These are phyloP conservation scores for Nephrotoma guestfalica DNA, from an alignment of 2,888 invertebrate genomes.

Conservation along the genomic window DNA sequence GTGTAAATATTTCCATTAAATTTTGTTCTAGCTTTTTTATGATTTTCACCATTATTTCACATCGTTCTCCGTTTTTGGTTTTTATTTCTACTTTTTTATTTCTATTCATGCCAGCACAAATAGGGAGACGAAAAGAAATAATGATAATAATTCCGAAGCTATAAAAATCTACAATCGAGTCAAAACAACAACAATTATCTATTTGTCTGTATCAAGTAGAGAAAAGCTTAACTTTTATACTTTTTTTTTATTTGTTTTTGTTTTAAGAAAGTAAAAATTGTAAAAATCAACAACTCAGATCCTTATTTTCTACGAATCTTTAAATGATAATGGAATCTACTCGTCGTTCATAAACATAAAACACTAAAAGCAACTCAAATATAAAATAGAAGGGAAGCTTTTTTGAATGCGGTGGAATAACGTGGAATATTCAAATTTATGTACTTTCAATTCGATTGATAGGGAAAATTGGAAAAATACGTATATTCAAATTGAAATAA, in stretches of 20 bases:
- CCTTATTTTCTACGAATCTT: not conserved
- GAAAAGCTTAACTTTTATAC: not conserved
- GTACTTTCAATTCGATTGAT: not conserved
- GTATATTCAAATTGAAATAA: not conserved
- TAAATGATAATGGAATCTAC: not conserved
- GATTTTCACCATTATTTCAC: not conserved
- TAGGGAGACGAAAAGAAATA: not conserved
- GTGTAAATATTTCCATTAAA: not conserved
- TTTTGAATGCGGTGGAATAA: not conserved
- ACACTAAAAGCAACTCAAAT: not conserved
- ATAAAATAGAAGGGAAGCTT: not conserved
- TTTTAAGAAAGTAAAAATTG: not conserved
- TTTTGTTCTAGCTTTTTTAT: not conserved
- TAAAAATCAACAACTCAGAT: not conserved
- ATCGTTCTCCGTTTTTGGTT: not conserved
- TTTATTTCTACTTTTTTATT: not conserved
- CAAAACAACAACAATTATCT: not conserved
- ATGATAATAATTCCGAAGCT: not conserved
- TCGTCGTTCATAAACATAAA: not conserved
- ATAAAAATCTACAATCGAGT: not conserved
- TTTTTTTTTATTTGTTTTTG: not conserved
- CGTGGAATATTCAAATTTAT: not conserved
- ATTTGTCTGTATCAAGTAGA: not conserved
- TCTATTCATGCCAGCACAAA: not conserved
- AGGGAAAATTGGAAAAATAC: not conserved